Base-by-base conservation (phyloP, 23 tunicate species). In the Aplidium turbinatum region DNA sequence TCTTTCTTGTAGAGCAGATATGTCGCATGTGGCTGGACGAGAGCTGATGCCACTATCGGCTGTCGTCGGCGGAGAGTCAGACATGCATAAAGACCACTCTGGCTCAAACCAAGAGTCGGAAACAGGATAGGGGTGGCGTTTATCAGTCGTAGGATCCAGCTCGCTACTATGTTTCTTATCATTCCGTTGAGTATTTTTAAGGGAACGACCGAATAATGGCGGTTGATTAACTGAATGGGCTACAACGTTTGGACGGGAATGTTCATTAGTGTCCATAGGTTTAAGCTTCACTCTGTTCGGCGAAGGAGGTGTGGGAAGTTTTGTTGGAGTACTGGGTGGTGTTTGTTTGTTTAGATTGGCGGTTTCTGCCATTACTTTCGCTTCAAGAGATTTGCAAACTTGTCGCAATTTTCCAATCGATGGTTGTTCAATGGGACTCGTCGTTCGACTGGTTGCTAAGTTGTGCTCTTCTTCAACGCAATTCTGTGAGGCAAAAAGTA, bases 11-110 rank as follows among this genome's bases (percentile, higher is more conserved):
- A 72, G 38, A 1, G 87, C 78, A 2, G 56, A 64, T 23, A 81
- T n/a, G 27, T 72, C 73, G 36, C 87, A 33, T 6, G 87, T 87
- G 1, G 68, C 74, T 4, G 95, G 95, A 18, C 95, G 61, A 21
- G 95, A 87, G 3, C 69, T 42, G 21, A 87, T 82, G 42, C 95
- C 95, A 31, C 95, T 87, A 47, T 87, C 95, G 3, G 77, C 70
- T 23, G 87, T 87, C 32, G 71, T 32, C 6, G 87, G 87, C 27
- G 76, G 72, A 9, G 76, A 70, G n/a, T 70, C 58, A 22, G 76
- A 70, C 83, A 85, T 77, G 29, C 65, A 23, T 26, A 57, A 39
- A 2, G 91, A 31, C 91, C 91, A 85, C 27, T 78, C 57, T 7
- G 91, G 91, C 40, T 85, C 91, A 2, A 69, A 20, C 91, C 91